A percentile compares a stretch with the other conserved stretches of the same genome.
Conservation (phyloP, 2,113 vertebrate genomes). For the Edolisoma coerulescens region DNA sequence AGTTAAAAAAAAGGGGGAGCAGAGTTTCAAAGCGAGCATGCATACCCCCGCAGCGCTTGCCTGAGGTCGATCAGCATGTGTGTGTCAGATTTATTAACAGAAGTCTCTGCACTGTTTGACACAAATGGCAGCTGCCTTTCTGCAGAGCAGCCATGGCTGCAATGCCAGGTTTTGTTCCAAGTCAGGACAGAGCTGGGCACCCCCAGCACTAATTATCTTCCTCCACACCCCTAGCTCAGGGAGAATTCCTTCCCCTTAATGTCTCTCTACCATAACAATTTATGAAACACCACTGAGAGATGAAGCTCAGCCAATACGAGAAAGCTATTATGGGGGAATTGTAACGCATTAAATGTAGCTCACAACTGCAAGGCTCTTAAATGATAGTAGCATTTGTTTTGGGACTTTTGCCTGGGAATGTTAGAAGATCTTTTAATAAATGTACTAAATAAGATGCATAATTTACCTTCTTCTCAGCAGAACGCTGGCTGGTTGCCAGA, state of each 20-base stretch:
- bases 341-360: slow-evolving; percentile 40
- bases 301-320: slow-evolving; percentile 56
- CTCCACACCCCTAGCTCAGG: neutral
- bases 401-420: slow-evolving; percentile 62
- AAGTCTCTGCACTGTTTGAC: neutral
- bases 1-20: neutral
- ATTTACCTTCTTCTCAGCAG: slow-evolving; percentile 52
- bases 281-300: slow-evolving; percentile 37
- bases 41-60: neutral
- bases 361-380: slow-evolving; percentile 50
- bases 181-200: neutral
- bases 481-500: slow-evolving; percentile 22
- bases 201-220: neutral
- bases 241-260: slow-evolving; percentile 20
- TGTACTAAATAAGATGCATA: slow-evolving; percentile 71
- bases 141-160: neutral
- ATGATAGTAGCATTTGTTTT: slow-evolving; percentile 65
- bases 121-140: neutral
- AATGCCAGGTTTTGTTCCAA: neutral
- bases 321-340: slow-evolving; percentile 58
- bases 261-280: slow-evolving; percentile 8
- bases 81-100: neutral
- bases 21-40: neutral
- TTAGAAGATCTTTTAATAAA: slow-evolving; percentile 72
- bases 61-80: neutral